phyloP scores from a whole-genome alignment of 1,140 invertebrate genomes.

The Bombus pyrosoma region DNA sequence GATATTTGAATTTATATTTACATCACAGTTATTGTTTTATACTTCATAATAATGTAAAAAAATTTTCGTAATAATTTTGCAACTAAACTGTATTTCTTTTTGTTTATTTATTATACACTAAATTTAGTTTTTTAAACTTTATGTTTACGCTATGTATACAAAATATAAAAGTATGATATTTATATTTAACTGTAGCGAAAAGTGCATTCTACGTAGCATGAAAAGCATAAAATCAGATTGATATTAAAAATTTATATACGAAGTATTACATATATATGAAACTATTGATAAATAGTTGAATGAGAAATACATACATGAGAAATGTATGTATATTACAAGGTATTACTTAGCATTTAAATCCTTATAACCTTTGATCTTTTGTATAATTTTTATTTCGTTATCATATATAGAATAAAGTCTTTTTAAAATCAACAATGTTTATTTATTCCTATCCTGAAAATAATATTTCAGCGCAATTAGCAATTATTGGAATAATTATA shows the following conservation, averaged over 20 bases:
- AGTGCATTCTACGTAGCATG: background rate
- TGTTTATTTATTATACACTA: background rate
- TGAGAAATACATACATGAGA: no score
- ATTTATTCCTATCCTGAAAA: background rate
- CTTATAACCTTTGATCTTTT: background rate
- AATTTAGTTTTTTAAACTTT: no score
- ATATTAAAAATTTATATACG: background rate
- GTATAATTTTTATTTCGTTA: background rate
- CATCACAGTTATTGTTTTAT: background rate
- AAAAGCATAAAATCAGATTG: background rate
- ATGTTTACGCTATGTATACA: background rate
- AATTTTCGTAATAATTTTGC: background rate
- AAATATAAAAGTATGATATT: background rate
- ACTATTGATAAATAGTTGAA: conserved; percentile 10
- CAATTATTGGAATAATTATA: background rate
- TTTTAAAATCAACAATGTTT: background rate
- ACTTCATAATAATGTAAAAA: background rate
- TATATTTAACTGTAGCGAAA: background rate
- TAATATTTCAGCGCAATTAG: background rate
- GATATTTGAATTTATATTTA: background rate
- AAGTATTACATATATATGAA: background rate
- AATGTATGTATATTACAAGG: background rate
- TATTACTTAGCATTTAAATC: background rate
- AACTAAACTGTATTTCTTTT: background rate
- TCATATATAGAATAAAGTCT: no score